Conservation (phyloP, 2,113 vertebrate species). For the Ursus arctos region DNA sequence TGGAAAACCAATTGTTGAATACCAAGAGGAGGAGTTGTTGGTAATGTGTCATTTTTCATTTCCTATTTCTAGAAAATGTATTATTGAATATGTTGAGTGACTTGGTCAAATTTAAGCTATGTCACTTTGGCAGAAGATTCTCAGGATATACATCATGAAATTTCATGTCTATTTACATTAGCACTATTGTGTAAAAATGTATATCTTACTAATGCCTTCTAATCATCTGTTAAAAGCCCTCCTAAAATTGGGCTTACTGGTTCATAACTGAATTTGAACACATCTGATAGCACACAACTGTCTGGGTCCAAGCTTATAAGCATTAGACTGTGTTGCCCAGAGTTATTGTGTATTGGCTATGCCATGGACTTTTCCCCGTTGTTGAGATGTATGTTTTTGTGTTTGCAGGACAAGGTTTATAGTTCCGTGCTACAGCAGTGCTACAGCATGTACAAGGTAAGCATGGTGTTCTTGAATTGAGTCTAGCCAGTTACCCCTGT, state of each 20-base stretch:
- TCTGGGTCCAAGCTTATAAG: not conserved
- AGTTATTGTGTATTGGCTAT: not conserved
- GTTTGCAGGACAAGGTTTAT: conserved; percentile 96
- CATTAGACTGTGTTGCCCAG: not conserved
- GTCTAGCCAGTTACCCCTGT: not conserved
- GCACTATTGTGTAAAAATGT: not conserved
- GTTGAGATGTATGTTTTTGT: conserved; percentile 43
- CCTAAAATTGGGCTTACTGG: not conserved
- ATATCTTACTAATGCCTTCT: not conserved
- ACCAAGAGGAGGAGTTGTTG: conserved; percentile 98
- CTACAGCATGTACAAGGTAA: conserved; percentile 99
- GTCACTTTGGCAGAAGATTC: not conserved
- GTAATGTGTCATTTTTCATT: conserved; percentile 86
- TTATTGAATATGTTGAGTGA: not conserved
- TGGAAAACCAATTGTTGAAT: conserved; percentile 95
- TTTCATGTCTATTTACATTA: not conserved
- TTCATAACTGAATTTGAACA: not conserved
- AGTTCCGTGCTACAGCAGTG: conserved; percentile 96
- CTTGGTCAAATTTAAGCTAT: not conserved
- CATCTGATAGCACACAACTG: not conserved
- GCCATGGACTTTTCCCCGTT: not conserved
- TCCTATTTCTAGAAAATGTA: not conserved
- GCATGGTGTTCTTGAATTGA: not conserved
- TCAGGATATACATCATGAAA: not conserved
- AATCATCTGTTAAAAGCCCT: not conserved